A percentile compares a stretch with the other conserved stretches of the same genome.
Evolutionary conservation across 1,140 invertebrate species (phyloP).

Genomic region (Stegodyphus dumicola): DNA sequence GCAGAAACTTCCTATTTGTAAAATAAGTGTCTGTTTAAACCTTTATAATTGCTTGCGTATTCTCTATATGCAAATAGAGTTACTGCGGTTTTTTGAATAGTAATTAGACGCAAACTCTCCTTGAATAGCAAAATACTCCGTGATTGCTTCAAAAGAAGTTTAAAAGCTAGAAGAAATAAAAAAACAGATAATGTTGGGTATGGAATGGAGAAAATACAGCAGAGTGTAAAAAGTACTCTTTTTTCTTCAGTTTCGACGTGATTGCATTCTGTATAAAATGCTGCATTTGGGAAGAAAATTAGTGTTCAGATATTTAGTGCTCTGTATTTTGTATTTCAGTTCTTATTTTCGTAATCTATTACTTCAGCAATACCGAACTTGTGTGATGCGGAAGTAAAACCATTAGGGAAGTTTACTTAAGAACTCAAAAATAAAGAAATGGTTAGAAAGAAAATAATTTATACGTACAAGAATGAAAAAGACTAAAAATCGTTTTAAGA

Average conservation of each 20-base stretch:
- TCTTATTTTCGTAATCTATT: conserved; percentile 23
- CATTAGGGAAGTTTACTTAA: conserved; percentile 26
- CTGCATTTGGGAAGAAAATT: conserved; percentile 43
- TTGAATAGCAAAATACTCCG: conserved; percentile 51
- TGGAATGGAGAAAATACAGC: not conserved
- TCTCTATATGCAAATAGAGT: conserved; percentile 57
- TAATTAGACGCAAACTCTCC: conserved; percentile 51
- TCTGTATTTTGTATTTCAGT: conserved; percentile 21
- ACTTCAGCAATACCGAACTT: conserved; percentile 35
- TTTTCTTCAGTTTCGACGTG: conserved; percentile 21
- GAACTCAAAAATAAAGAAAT: too few relatives aligned
- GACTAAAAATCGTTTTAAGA: not conserved
- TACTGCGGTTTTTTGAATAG: conserved; percentile 41
- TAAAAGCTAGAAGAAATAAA: conserved; percentile 16
- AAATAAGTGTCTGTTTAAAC: conserved; percentile 56
- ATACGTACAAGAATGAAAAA: not conserved
- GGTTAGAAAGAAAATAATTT: too few relatives aligned
- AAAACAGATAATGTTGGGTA: conserved; percentile 12
- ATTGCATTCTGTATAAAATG: conserved; percentile 37
- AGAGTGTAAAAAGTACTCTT: conserved; percentile 30
- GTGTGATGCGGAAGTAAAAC: conserved; percentile 14
- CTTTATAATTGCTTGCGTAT: conserved; percentile 56
- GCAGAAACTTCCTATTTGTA: conserved; percentile 2
- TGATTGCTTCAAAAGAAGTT: conserved; percentile 49
- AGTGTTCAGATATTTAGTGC: conserved; percentile 37